Conservation (phyloP, 1,140 invertebrate species). For the Catajapyx aquilonaris region DNA sequence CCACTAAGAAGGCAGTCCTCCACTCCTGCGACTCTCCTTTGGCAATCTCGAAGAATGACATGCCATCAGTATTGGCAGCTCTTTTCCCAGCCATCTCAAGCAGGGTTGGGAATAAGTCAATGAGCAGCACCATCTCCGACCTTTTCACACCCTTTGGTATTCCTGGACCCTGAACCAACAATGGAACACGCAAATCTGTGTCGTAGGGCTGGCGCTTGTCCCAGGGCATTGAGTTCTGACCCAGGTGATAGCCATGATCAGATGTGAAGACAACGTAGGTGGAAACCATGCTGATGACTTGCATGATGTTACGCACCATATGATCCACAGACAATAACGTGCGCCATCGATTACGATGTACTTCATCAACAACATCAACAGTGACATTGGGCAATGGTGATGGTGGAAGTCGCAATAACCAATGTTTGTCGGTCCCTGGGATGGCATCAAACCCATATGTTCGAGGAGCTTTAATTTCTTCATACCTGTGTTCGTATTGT, state of each 20-base stretch:
- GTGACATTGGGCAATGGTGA: slow-evolving; percentile 31
- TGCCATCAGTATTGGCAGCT: slow-evolving; percentile 38
- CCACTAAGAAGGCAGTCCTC: slow-evolving; percentile 11
- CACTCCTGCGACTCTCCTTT: slow-evolving; percentile 7
- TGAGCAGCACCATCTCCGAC: slow-evolving; percentile 37
- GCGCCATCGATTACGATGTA: slow-evolving; percentile 48
- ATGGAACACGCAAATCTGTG: slow-evolving; percentile 60
- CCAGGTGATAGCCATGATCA: slow-evolving; percentile 76
- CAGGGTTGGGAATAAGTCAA: slow-evolving; percentile 66
- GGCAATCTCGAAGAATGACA: slow-evolving; percentile 26
- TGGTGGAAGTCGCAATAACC: slow-evolving; percentile 32
- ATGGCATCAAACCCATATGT: slow-evolving; percentile 52
- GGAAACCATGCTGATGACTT: slow-evolving; percentile 36
- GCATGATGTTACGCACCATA: slow-evolving; percentile 41
- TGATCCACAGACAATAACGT: slow-evolving; percentile 69
- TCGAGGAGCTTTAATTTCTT: slow-evolving; percentile 32
- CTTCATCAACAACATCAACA: slow-evolving; percentile 35
- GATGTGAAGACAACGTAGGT: slow-evolving; percentile 69
- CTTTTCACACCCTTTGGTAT: slow-evolving; percentile 25
- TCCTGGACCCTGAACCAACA: slow-evolving; percentile 53
- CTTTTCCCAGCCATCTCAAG: slow-evolving; percentile 36
- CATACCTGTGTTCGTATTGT: slow-evolving; percentile 39
- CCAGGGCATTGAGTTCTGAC: slow-evolving; percentile 62
- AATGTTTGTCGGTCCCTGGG: not conserved
- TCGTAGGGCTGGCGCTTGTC: slow-evolving; percentile 81